Percentiles rank a stretch among this genome's conserved stretches.
phyloP scores from a whole-genome alignment of 2,797 vertebrate species.

The Graptemys geographica region DNA sequence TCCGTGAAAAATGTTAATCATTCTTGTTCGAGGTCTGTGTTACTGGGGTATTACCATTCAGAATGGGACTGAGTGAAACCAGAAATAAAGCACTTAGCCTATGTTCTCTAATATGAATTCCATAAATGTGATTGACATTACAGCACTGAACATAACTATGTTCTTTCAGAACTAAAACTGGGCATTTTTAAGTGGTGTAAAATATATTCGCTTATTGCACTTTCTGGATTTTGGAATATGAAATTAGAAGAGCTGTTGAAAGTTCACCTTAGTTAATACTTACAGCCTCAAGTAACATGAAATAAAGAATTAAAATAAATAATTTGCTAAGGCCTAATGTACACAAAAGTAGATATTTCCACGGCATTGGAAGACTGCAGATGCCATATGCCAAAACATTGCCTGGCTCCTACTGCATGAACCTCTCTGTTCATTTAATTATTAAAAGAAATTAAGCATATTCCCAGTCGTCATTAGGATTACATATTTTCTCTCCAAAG shows the following conservation, averaged over 20 bases:
- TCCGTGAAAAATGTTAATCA: constrained; percentile 61
- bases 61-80: constrained; percentile 31
- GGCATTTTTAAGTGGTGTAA: background rate
- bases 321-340: background rate
- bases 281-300: background rate
- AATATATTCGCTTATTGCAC: background rate
- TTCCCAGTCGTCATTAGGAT: background rate
- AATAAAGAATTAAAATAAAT: constrained; percentile 20
- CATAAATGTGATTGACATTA: constrained; percentile 16
- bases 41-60: constrained; percentile 39
- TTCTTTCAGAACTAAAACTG: background rate
- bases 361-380: background rate
- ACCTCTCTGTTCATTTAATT: background rate
- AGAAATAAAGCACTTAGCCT: constrained; percentile 15
- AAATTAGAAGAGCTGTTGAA: background rate
- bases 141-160: background rate
- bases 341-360: background rate
- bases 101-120: constrained; percentile 32
- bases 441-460: background rate
- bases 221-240: constrained; percentile 15
- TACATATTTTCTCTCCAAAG: background rate
- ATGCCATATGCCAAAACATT: background rate
- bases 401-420: background rate
- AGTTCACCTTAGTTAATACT: background rate
- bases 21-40: constrained; percentile 10